Evolutionary conservation across 2,113 vertebrate species (phyloP).

Genomic region (Centropristis striata): DNA sequence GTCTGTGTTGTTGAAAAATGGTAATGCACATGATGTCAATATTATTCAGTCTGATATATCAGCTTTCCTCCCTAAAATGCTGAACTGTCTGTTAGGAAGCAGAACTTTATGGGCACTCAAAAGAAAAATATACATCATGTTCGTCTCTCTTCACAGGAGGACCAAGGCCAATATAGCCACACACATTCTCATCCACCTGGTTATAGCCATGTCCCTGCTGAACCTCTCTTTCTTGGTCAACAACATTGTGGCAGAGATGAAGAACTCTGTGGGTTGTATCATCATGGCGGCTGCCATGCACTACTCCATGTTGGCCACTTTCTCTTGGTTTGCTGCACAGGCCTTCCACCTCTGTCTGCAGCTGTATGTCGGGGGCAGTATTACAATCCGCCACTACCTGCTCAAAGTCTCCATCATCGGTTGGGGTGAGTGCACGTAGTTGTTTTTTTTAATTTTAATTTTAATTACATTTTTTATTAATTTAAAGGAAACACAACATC

Average conservation of each 20-base stretch:
- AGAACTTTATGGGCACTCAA: too few relatives aligned
- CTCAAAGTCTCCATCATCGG: slow-evolving; percentile 83
- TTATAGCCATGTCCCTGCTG: slow-evolving; percentile 86
- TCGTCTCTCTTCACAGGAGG: slow-evolving; percentile 60
- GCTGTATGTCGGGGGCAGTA: slow-evolving; percentile 69
- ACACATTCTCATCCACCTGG: slow-evolving; percentile 83
- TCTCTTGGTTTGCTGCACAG: slow-evolving; percentile 88
- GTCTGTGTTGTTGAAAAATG: too few relatives aligned
- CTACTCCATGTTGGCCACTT: slow-evolving; percentile 88
- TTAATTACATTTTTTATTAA: too few relatives aligned
- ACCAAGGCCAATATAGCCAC: slow-evolving; percentile 71
- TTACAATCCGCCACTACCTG: slow-evolving; percentile 79
- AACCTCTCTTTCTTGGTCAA: slow-evolving; percentile 87
- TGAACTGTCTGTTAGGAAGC: too few relatives aligned
- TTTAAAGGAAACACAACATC: too few relatives aligned
- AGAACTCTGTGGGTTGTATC: slow-evolving; percentile 47
- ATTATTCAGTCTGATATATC: too few relatives aligned
- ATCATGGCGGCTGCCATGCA: slow-evolving; percentile 83
- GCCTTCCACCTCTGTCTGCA: slow-evolving; percentile 89
- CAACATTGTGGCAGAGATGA: slow-evolving; percentile 14
- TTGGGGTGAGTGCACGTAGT: slow-evolving; percentile 85
- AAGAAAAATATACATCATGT: not conserved
- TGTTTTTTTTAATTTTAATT: too few relatives aligned
- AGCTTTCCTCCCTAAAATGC: too few relatives aligned
- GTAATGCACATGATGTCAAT: too few relatives aligned